Conservation (phyloP, 2,113 vertebrate species). For the Arenaria interpres region DNA sequence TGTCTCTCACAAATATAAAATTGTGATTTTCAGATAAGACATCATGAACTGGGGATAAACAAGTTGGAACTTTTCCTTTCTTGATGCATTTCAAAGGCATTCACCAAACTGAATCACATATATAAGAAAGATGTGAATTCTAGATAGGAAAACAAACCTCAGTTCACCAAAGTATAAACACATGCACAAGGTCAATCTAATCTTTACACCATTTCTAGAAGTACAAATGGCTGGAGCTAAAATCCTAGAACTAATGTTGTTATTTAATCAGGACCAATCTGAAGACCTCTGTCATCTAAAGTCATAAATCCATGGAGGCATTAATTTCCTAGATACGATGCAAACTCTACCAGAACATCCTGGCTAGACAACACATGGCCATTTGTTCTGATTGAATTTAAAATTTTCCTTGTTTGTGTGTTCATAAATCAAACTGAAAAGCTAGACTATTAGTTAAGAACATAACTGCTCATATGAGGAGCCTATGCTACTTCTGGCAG, state of each 20-base stretch:
- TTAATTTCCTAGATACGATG: neutral
- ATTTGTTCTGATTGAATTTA: neutral
- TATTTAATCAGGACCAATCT: neutral
- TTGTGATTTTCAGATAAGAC: neutral
- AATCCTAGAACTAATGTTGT: neutral
- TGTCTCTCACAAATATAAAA: neutral
- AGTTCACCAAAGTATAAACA: neutral
- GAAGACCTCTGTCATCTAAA: neutral
- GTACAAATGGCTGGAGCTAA: neutral
- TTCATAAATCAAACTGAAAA: neutral
- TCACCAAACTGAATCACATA: neutral
- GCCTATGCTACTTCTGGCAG: neutral
- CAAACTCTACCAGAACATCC: neutral
- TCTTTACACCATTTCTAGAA: neutral
- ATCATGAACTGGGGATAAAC: neutral
- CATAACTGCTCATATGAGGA: neutral
- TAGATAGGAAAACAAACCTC: neutral
- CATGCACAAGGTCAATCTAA: neutral
- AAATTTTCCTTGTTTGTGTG: neutral
- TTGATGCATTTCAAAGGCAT: neutral
- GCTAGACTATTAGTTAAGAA: neutral
- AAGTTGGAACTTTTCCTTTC: neutral
- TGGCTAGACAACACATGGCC: neutral
- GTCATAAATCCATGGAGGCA: neutral
- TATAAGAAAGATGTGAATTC: neutral